A percentile compares a stretch with the other conserved stretches of the same genome.
These are phyloP conservation scores for Tenthredo distinguenda DNA, from an alignment of 2,888 invertebrate genomes.

Conservation along the genomic window DNA sequence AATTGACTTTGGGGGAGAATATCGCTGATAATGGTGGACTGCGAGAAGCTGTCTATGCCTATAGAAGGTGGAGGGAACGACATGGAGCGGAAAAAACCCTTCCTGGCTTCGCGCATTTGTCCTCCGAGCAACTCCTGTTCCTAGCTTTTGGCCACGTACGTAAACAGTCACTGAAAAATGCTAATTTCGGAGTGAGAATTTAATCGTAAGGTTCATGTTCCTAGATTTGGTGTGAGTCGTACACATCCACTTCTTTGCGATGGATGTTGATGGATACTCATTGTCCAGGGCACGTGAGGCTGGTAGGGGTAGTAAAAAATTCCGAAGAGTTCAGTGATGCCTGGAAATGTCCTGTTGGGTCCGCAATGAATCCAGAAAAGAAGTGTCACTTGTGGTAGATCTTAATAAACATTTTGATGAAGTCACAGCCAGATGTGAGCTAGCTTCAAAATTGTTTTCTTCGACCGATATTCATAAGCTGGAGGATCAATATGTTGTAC, in stretches of 20 bases:
- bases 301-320: constrained; percentile 86
- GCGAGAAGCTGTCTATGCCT: constrained; percentile 86
- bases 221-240: constrained; percentile 92
- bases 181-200: neutral
- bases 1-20: constrained; percentile 89
- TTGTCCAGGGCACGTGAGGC: constrained; percentile 85
- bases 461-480: neutral
- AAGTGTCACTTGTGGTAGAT: constrained; percentile 78
- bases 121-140: constrained; percentile 89
- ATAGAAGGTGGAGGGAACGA: constrained; percentile 81
- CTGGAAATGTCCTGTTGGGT: constrained; percentile 79
- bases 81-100: constrained; percentile 83
- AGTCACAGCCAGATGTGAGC: neutral
- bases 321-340: constrained; percentile 86
- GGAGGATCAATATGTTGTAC: neutral
- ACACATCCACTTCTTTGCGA: constrained; percentile 82
- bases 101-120: constrained; percentile 87
- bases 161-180: constrained; percentile 55
- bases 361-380: constrained; percentile 81
- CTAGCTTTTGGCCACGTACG: constrained; percentile 90
- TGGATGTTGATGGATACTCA: constrained; percentile 87
- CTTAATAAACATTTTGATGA: neutral
- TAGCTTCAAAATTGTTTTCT: neutral
- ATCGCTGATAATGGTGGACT: constrained; percentile 92
- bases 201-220: constrained; percentile 57